Base-by-base conservation (phyloP, 2,888 invertebrate species). In the Andrena praecox region DNA sequence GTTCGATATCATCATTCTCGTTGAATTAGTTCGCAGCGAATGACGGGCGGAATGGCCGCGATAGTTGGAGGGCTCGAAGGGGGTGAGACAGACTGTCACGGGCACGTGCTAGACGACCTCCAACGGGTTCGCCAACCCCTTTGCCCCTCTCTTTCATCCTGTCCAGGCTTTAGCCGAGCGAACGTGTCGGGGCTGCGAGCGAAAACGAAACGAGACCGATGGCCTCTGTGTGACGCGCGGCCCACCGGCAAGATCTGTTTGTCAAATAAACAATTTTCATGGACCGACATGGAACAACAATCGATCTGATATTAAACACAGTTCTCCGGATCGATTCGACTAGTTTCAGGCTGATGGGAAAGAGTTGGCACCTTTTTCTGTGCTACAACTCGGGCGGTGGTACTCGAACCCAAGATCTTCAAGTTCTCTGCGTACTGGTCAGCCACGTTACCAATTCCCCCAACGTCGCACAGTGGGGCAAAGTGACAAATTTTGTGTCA, bases 21-120 rank as follows among this genome's bases (percentile, higher is more conserved):
- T 85, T 85, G 87, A 82, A 90, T 90, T 87, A 89, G 84, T 77
- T 62, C 69, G 77, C 66, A 83, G 74, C 50, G 77, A 75, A 84
- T 82, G 84, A 85, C 79, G 84, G 78, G 35, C 71, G 69, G 80
- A 77, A 82, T 73, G 83, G 80, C 70, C 78, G 69, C 70, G 84
- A 81, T 73, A 77, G 76, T 70, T 66, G 79, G 66, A 80, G 84
- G 77, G 75, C 82, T 84, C 75, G 71, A 74, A 84, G 85, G 74
- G 83, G 84, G 79, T 83, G 84, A 87, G 85, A 78, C 68, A 75
- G 68, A 85, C 91, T 91, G 92, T 91, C 91, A 92, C 68, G 72
- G 92, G 85, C 91, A 91, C 92, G 92, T 92, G 92, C 89, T 88
- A 86, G 85, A 85, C 86, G 78, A 84, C 86, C 76, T 78, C 59